These are phyloP conservation scores for Asteroscopus sphinx DNA, from an alignment of 2,888 invertebrate species.

Conservation along the genomic window DNA sequence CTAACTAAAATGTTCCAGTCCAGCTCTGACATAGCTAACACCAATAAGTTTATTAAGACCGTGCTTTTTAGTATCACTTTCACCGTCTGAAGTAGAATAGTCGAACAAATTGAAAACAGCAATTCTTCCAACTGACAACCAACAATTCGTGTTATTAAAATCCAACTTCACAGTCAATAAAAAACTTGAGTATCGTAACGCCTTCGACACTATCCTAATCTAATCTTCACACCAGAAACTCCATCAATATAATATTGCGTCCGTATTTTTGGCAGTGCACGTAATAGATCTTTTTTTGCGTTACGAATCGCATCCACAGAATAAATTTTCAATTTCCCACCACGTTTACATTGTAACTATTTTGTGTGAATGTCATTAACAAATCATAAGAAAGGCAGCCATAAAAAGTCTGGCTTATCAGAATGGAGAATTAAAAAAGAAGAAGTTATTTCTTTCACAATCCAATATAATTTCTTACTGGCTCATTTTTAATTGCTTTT, in stretches of 20 bases:
- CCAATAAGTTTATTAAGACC: slow-evolving; percentile 2
- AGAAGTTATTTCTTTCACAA: slow-evolving; percentile 71
- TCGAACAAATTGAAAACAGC: slow-evolving; percentile 39
- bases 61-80: slow-evolving; percentile 35
- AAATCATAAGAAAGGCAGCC: slow-evolving; percentile 71
- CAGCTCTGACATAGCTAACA: background rate
- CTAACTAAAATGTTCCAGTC: background rate
- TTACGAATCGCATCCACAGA: slow-evolving; percentile 64
- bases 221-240: slow-evolving; percentile 45
- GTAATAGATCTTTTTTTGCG: slow-evolving; percentile 67
- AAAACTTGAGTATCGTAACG: slow-evolving; percentile 30
- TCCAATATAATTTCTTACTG: slow-evolving; percentile 78
- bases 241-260: slow-evolving; percentile 40
- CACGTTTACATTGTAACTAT: slow-evolving; percentile 69
- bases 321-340: slow-evolving; percentile 74
- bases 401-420: slow-evolving; percentile 67
- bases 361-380: slow-evolving; percentile 75
- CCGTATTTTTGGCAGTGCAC: slow-evolving; percentile 50
- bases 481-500: slow-evolving; percentile 87
- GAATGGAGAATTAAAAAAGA: slow-evolving; percentile 64
- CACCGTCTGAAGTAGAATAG: slow-evolving; percentile 35
- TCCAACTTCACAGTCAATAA: slow-evolving; percentile 52
- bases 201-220: slow-evolving; percentile 38
- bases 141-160: slow-evolving; percentile 41
- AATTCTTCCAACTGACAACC: slow-evolving; percentile 38